Evolutionary conservation across 2,113 vertebrate species (phyloP).

Genomic region (Coryphaenoides rupestris): DNA sequence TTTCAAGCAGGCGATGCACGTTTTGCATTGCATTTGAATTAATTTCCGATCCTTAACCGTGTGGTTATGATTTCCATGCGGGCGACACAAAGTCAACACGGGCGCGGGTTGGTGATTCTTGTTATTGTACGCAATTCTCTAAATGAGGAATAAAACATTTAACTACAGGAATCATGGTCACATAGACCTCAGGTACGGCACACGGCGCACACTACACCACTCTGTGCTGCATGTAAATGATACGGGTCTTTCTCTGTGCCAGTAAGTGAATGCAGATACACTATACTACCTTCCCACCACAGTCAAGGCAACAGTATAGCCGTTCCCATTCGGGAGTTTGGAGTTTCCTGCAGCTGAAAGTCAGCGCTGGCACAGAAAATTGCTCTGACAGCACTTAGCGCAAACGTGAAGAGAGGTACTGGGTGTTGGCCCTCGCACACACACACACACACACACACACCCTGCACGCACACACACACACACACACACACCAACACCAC

Average conservation of each 20-base stretch:
- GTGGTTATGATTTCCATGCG: neutral
- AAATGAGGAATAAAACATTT: neutral
- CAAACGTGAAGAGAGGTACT: constrained; percentile 8
- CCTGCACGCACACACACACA: too few relatives aligned
- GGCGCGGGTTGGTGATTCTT: neutral
- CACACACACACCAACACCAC: too few relatives aligned
- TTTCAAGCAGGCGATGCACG: neutral
- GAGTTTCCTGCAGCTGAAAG: constrained; percentile 7
- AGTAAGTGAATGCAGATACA: neutral
- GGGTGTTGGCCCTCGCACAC: constrained; percentile 7
- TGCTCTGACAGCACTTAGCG: constrained; percentile 22
- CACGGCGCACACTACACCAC: neutral
- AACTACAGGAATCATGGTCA: neutral
- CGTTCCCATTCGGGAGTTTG: constrained; percentile 13
- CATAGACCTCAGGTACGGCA: neutral
- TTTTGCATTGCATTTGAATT: neutral
- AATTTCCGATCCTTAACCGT: neutral
- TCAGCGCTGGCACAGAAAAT: constrained; percentile 13
- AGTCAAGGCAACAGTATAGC: neutral
- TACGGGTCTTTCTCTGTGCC: neutral
- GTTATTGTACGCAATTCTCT: neutral
- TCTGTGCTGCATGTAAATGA: neutral
- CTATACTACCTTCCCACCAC: neutral
- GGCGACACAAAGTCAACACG: neutral
- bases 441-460: neutral